Conservation (phyloP, 2,888 invertebrate genomes). For the Folsomia manolachei region DNA sequence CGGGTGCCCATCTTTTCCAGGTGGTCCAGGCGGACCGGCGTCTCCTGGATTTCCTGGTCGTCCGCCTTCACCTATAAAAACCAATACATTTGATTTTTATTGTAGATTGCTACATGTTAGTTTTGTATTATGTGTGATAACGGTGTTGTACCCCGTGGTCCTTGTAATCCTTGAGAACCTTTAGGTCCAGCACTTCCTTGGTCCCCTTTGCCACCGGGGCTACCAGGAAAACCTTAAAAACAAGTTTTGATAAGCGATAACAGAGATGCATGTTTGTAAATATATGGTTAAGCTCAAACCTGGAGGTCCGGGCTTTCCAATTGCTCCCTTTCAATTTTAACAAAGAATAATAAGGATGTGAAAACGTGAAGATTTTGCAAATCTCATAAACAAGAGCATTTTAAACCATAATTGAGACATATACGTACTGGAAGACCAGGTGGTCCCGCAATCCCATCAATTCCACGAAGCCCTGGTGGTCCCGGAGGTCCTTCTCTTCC, state of each 20-base stretch:
- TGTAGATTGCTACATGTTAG: no score
- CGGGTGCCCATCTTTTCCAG: slow-evolving; percentile 71
- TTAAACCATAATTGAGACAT: no score
- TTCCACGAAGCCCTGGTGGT: slow-evolving; percentile 71
- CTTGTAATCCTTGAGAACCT: slow-evolving; percentile 78
- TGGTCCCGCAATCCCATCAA: slow-evolving; percentile 73
- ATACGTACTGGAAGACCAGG: slow-evolving; percentile 68
- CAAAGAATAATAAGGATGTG: slow-evolving; percentile 15
- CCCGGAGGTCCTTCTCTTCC: slow-evolving; percentile 78
- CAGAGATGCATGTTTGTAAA: no score
- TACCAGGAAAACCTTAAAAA: slow-evolving; percentile 79
- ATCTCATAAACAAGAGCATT: no score
- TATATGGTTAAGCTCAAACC: no score
- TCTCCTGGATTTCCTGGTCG: slow-evolving; percentile 75
- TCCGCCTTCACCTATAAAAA: slow-evolving; percentile 70
- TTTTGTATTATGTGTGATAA: not conserved
- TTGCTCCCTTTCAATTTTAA: slow-evolving; percentile 68
- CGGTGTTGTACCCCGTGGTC: slow-evolving; percentile 51
- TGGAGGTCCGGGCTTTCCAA: slow-evolving; percentile 78
- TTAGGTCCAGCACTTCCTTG: slow-evolving; percentile 71
- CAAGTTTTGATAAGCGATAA: no score
- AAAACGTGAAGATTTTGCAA: not conserved
- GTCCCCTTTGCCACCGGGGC: slow-evolving; percentile 77
- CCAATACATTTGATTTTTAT: no score
- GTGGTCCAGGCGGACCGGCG: slow-evolving; percentile 68